Conservation (phyloP, 2,797 vertebrate genomes). For the Paguma larvata region DNA sequence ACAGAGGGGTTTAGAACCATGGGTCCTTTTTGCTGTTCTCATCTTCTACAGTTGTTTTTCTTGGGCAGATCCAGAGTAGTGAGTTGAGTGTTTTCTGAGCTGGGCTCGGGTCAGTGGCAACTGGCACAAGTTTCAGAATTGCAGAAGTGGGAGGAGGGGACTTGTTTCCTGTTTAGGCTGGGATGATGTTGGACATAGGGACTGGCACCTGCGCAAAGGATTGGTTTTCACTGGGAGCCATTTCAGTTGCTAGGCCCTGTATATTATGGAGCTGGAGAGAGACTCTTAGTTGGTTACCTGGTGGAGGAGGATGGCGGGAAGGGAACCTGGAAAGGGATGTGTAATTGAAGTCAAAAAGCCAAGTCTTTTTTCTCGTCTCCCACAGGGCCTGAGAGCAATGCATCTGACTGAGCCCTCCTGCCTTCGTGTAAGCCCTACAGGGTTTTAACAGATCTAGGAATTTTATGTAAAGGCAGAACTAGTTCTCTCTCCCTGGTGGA, state of each 20-base stretch:
- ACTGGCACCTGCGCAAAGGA: background rate
- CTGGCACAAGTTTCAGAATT: background rate
- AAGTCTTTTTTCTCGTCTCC: background rate
- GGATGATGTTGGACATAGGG: background rate
- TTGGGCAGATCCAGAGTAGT: background rate
- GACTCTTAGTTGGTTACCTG: background rate
- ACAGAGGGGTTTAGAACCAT: background rate
- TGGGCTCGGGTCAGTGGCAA: background rate
- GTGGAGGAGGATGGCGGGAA: background rate
- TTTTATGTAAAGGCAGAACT: background rate
- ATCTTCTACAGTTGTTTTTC: background rate
- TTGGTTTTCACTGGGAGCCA: background rate
- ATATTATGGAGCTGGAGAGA: background rate
- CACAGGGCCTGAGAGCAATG: background rate
- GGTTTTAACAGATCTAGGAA: constrained; percentile 19
- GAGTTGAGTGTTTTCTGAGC: background rate
- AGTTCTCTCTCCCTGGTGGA: background rate
- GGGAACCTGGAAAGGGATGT: background rate
- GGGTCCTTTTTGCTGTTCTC: background rate
- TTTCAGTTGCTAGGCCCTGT: background rate
- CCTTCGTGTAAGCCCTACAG: background rate
- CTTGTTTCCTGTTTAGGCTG: background rate
- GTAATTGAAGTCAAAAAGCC: background rate
- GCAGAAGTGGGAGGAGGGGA: background rate
- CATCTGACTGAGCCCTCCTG: background rate